Evolutionary conservation across 2,888 invertebrate genomes (phyloP).

Genomic region (Hydrotaea cyrtoneurina): DNA sequence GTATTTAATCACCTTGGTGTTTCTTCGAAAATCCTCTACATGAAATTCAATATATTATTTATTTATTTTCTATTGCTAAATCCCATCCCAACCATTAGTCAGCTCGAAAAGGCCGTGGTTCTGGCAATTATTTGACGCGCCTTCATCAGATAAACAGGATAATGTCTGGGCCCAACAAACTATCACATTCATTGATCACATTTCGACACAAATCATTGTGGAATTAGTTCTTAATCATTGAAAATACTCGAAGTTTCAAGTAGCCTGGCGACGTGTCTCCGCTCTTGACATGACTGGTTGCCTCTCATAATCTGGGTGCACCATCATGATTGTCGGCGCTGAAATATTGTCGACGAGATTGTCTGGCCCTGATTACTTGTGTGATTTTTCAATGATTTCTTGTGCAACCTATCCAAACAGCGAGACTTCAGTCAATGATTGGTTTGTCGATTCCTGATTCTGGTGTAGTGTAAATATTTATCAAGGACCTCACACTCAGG

Average conservation of each 20-base stretch:
- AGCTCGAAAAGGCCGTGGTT: background rate
- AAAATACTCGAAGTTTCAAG: background rate
- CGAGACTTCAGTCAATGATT: slow-evolving; percentile 14
- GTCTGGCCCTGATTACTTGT: slow-evolving; percentile 41
- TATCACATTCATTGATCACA: slow-evolving; percentile 43
- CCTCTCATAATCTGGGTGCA: background rate
- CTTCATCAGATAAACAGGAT: slow-evolving; percentile 23
- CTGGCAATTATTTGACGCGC: slow-evolving; percentile 15
- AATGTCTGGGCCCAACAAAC: background rate
- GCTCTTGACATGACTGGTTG: slow-evolving; percentile 7
- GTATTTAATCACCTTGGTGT: background rate
- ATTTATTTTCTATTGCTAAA: no score
- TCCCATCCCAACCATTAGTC: no score
- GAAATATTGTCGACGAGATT: slow-evolving; percentile 31
- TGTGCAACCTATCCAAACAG: background rate
- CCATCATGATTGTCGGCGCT: slow-evolving; percentile 13
- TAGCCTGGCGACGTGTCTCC: slow-evolving; percentile 16
- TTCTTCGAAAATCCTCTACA: background rate
- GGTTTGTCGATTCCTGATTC: background rate
- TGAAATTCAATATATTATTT: slow-evolving; percentile 7
- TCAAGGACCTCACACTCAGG: background rate
- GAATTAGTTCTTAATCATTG: background rate
- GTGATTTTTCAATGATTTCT: slow-evolving; percentile 7
- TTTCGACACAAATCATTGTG: slow-evolving; percentile 7
- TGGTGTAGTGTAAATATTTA: slow-evolving; percentile 53